These are phyloP conservation scores for Chloropsis hardwickii DNA, from an alignment of 2,113 vertebrate species.

Conservation along the genomic window DNA sequence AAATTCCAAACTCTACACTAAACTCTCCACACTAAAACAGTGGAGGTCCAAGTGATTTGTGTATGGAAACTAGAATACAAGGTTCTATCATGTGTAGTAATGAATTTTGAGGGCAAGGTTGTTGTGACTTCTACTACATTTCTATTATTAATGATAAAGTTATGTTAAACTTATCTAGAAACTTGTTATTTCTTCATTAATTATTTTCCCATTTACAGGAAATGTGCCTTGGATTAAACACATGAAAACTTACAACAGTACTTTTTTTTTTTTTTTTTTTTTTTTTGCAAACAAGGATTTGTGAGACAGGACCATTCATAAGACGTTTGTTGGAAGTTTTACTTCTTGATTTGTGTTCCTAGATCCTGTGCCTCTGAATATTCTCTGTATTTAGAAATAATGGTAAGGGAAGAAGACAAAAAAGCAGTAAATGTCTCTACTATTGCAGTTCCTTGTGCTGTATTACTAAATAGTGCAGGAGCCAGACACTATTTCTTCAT, in stretches of 20 bases:
- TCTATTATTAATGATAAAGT: background rate
- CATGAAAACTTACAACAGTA: background rate
- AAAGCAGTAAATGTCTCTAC: background rate
- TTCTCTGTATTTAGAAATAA: conserved; percentile 2
- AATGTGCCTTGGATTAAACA: background rate
- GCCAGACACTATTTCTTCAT: background rate
- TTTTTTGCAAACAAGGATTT: background rate
- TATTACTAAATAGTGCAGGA: background rate
- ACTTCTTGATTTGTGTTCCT: background rate
- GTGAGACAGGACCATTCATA: background rate
- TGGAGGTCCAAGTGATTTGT: background rate
- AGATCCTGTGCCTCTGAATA: background rate
- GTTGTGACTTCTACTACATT: background rate
- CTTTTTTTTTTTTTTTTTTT: background rate
- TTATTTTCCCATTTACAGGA: conserved; percentile 15
- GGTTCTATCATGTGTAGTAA: background rate
- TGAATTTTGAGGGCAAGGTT: background rate
- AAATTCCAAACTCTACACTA: too few species aligned
- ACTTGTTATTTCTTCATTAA: background rate
- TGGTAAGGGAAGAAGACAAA: background rate
- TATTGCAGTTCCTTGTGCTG: background rate
- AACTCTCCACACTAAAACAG: background rate
- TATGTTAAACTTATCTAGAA: background rate
- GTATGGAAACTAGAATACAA: background rate
- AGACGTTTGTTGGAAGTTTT: background rate